Conservation (phyloP, 2,888 invertebrate genomes). For the Alloplasta piceator region DNA sequence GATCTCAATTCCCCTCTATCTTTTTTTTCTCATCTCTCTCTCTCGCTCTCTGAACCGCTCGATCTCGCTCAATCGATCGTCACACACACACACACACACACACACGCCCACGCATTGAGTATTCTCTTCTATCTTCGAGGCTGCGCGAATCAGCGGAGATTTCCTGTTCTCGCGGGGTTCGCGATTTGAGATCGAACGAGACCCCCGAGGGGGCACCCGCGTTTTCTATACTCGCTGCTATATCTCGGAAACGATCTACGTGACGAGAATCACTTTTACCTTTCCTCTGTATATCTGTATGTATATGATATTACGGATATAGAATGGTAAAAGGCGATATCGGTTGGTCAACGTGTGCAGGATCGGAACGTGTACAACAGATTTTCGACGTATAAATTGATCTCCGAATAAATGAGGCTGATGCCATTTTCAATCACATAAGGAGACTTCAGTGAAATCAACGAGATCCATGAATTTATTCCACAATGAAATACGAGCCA, state of each 20-base stretch:
- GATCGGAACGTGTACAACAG: too few species aligned
- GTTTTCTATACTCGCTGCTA: neutral
- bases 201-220: conserved; percentile 28
- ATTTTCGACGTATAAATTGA: too few species aligned
- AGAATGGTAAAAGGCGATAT: neutral
- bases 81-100: neutral
- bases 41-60: neutral
- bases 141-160: conserved; percentile 43
- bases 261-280: conserved; percentile 44
- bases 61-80: conserved; percentile 10
- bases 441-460: too few species aligned
- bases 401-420: too few species aligned
- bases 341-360: neutral
- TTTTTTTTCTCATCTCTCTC: too few species aligned
- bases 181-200: conserved; percentile 44
- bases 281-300: conserved; percentile 18
- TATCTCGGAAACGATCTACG: conserved; percentile 30
- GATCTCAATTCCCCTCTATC: neutral
- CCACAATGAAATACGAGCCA: too few species aligned
- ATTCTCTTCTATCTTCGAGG: conserved; percentile 6
- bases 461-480: too few species aligned
- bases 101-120: neutral
- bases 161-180: conserved; percentile 31
- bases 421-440: too few species aligned
- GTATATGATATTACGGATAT: neutral